Evolutionary conservation across 2,113 vertebrate genomes (phyloP).

Genomic region (Gymnarchus niloticus): DNA sequence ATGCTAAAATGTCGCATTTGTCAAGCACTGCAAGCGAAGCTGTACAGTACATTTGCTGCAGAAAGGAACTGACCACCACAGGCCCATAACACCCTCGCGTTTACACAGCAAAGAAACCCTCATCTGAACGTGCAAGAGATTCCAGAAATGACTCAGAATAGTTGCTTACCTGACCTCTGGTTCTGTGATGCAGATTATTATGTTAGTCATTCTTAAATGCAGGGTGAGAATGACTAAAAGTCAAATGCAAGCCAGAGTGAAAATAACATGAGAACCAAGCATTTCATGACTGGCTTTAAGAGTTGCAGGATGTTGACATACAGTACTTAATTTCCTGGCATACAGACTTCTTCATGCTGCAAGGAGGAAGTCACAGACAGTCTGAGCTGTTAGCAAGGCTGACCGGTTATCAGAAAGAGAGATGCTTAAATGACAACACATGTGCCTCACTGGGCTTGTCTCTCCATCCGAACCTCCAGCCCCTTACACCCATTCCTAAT

Average conservation of each 20-base stretch:
- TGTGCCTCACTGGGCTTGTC: too few species aligned
- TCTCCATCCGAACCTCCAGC: background rate
- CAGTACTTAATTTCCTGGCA: background rate
- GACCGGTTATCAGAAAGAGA: constrained; percentile 13
- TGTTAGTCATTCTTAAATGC: constrained; percentile 25
- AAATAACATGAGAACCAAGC: background rate
- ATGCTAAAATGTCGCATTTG: background rate
- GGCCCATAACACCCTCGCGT: background rate
- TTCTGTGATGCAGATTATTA: constrained; percentile 22
- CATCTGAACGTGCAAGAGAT: background rate
- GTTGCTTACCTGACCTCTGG: constrained; percentile 22
- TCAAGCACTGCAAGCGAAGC: too few species aligned
- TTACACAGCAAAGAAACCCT: background rate
- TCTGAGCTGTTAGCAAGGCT: constrained; percentile 11
- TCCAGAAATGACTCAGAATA: background rate
- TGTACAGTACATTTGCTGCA: background rate
- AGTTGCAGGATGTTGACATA: background rate
- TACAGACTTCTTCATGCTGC: background rate
- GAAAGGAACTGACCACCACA: background rate
- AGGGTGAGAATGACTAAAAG: background rate
- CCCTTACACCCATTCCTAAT: background rate
- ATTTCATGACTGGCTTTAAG: background rate
- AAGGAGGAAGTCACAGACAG: constrained; percentile 24
- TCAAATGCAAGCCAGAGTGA: background rate
- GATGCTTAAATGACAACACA: background rate